Base-by-base conservation (phyloP, 2,888 invertebrate genomes). In the Melolontha melolontha region DNA sequence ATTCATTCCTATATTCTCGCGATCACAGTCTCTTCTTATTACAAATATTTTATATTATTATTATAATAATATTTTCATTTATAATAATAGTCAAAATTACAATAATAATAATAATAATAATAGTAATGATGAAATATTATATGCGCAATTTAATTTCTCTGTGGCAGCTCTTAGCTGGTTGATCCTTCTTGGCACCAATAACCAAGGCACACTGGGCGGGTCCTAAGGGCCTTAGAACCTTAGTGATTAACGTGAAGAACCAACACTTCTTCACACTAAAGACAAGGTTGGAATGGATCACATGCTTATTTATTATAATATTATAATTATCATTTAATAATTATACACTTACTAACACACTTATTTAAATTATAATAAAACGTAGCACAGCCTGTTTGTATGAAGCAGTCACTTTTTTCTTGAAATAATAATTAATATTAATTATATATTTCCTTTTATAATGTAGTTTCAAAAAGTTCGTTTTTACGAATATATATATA, bases 91-190 rank as follows among this genome's bases (percentile, higher is more conserved):
- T 65, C 52, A 50, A 52, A 50, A 39, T 66, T 59, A 16, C 12
- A 16, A 57, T 39, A 57, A 34, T n/a, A 14, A 14, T 14, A 49
- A 17, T 22, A 49, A 49, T 49, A 49, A 22, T 49, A 49, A 49
- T 16, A 49, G 11, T 44, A 14, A 41, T 51, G 39, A 54, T 27
- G 59, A 67, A 65, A 65, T 64, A 17, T 49, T 12, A 64, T 55
- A 39, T 22, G 57, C n/a, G 17, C 22, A 57, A 55, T 34, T 29
- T 27, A 47, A 59, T 47, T 27, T 55, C 27, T 66, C 17, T 42
- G 59, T 80, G 82, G 82, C 82, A 82, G 82, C 77, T 79, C 71
- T 77, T 82, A 82, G 82, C 82, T 81, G 82, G 82, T 81, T 80
- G 79, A 72, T 72, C 69, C 57, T 67, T 75, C 76, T 82, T 82